These are phyloP conservation scores for Anoura caudifer DNA, from an alignment of 2,113 vertebrate species.

Conservation along the genomic window DNA sequence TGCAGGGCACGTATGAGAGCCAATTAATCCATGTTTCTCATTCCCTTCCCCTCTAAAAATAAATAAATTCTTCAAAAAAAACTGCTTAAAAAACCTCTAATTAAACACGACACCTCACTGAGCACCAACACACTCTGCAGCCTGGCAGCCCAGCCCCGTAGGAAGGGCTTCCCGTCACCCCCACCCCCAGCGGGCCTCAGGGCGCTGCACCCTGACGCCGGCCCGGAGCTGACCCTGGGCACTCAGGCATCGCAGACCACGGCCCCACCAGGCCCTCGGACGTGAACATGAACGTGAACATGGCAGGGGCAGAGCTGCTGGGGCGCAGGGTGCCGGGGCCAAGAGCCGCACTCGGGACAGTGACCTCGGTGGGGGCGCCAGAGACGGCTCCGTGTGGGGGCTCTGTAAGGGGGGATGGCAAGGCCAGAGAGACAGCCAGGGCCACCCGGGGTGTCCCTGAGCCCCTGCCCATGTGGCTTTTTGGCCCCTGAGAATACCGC, in stretches of 20 bases:
- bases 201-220: neutral
- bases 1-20: no score
- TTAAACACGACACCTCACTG: neutral
- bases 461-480: neutral
- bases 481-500: neutral
- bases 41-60: no score
- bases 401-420: neutral
- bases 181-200: neutral
- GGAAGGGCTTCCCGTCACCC: neutral
- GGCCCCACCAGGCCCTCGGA: neutral
- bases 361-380: no score
- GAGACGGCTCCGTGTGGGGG: neutral
- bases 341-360: no score
- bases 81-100: neutral
- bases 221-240: neutral
- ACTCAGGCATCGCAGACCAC: fast-evolving
- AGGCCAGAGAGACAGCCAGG: neutral
- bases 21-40: no score
- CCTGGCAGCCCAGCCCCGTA: neutral
- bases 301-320: fast-evolving
- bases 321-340: neutral
- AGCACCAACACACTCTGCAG: no score
- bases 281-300: neutral
- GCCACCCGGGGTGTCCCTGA: no score
- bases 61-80: neutral